Evolutionary conservation across 2,113 vertebrate species (phyloP), one percentile per base, ranked within the genome.

Genomic region (Petrocephalus zakoni): DNA sequence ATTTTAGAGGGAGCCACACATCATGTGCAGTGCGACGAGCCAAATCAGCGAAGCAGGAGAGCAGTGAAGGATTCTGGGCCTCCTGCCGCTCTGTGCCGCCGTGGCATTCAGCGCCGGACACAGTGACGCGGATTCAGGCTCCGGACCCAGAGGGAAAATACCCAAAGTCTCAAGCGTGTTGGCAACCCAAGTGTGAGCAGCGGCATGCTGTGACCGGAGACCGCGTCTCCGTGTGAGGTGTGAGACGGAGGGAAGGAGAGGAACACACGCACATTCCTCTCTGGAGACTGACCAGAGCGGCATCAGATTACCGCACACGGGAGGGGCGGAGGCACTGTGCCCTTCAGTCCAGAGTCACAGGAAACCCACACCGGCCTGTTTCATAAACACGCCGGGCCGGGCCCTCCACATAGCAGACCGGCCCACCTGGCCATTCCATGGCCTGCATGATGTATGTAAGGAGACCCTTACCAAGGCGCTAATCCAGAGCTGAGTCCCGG

Each of bases 201-300:
- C 68, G 58, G 83, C 19, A 2, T 9, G 22, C 58, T 52, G 19
- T 17, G 78, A 25, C 46, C 29, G 22, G 78, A 85, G 81, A 42
- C 22, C 47, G 46, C 61, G n/a, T 82, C 87, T 72, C 49, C 9
- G 72, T 82, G 51, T 81, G 88, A 1, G 78, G 56, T 47, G 52
- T 42, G 72, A 83, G 75, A 75, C 0, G 19, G 53, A 17, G 88
- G 21, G 42, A 52, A 72, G 42, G 53, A 17, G 85, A 47, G 51
- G 46, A 83, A 85, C 85, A 42, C 51, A 84, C 51, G 52, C 21
- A 89, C 56, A 87, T 81, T 37, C 84, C 85, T 87, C 51, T 34
- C 37, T 51, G 75, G 68, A 21, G 37, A 88, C 52, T 88, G 87
- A 82, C 55, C 72, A 22, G 55, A 53, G 19, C 19, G 2, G 51